phyloP scores from a whole-genome alignment of 2,888 invertebrate genomes.

The Clunio marinus region DNA sequence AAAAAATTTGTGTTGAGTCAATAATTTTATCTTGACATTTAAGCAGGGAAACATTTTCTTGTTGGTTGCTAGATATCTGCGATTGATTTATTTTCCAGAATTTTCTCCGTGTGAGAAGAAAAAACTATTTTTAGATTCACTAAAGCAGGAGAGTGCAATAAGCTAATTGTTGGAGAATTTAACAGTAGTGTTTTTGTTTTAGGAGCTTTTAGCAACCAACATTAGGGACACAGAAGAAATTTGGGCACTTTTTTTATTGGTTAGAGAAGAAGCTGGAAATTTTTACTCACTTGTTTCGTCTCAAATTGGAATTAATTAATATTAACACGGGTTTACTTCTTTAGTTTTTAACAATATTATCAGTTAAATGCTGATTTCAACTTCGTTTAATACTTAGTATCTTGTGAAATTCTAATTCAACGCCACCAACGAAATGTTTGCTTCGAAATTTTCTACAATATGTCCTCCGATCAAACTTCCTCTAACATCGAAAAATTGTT shows the following conservation, averaged over 20 bases:
- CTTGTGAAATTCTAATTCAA: conserved; percentile 5
- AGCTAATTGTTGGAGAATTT: no score
- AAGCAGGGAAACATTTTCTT: background rate
- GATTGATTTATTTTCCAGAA: conserved; percentile 33
- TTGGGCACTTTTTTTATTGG: conserved; percentile 22
- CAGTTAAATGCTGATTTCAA: conserved; percentile 26
- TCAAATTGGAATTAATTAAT: conserved; percentile 35
- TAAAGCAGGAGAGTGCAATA: no score
- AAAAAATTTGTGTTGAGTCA: background rate
- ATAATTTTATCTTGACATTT: background rate
- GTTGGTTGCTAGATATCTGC: conserved; percentile 9
- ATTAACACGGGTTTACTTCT: background rate
- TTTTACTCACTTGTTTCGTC: conserved; percentile 19
- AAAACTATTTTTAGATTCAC: conserved; percentile 28
- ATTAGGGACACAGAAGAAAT: no score
- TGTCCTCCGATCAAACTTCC: conserved; percentile 1
- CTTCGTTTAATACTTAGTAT: no score
- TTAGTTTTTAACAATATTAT: background rate
- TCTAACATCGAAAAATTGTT: background rate
- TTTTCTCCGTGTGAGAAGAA: background rate
- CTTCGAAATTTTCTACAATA: conserved; percentile 16
- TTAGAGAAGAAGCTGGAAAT: background rate
- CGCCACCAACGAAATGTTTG: background rate
- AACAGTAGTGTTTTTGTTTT: no score
- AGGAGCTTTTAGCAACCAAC: no score